Evolutionary conservation across 2,888 invertebrate species (phyloP).

Genomic region (Troides helena): DNA sequence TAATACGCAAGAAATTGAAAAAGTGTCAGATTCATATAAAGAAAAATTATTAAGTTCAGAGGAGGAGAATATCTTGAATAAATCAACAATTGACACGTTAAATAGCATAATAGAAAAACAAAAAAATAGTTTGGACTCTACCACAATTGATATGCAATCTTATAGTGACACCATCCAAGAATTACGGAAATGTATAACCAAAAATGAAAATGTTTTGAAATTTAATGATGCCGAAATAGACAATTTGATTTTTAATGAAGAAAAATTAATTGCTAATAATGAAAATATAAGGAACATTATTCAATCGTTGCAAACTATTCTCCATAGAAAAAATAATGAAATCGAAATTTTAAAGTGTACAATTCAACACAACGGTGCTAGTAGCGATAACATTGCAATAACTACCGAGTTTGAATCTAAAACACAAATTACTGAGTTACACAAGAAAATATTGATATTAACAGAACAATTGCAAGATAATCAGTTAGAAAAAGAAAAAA

Average conservation of each 20-base stretch:
- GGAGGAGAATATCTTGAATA: slow-evolving; percentile 54
- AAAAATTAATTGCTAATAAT: slow-evolving; percentile 61
- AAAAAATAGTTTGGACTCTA: slow-evolving; percentile 47
- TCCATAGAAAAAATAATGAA: slow-evolving; percentile 55
- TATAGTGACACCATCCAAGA: slow-evolving; percentile 58
- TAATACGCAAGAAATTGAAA: slow-evolving; percentile 48
- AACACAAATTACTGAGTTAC: slow-evolving; percentile 41
- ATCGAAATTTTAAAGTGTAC: slow-evolving; percentile 48
- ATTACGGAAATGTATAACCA: slow-evolving; percentile 52
- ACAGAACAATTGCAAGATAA: slow-evolving; percentile 44
- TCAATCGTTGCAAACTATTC: slow-evolving; percentile 51
- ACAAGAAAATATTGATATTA: slow-evolving; percentile 44
- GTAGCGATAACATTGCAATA: slow-evolving; percentile 33
- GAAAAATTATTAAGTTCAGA: slow-evolving; percentile 48
- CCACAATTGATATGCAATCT: slow-evolving; percentile 54
- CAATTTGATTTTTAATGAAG: slow-evolving; percentile 60
- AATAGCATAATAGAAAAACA: slow-evolving; percentile 56
- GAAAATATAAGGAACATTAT: slow-evolving; percentile 68
- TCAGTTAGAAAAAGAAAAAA: slow-evolving; percentile 35
- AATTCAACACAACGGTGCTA: slow-evolving; percentile 33
- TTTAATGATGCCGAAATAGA: slow-evolving; percentile 50
- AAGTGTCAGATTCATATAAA: slow-evolving; percentile 45
- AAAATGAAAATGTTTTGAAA: slow-evolving; percentile 44
- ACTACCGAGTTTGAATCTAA: slow-evolving; percentile 43
- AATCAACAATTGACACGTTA: slow-evolving; percentile 54